Base-by-base conservation (phyloP, 2,113 vertebrate species). In the Prunella himalayana region DNA sequence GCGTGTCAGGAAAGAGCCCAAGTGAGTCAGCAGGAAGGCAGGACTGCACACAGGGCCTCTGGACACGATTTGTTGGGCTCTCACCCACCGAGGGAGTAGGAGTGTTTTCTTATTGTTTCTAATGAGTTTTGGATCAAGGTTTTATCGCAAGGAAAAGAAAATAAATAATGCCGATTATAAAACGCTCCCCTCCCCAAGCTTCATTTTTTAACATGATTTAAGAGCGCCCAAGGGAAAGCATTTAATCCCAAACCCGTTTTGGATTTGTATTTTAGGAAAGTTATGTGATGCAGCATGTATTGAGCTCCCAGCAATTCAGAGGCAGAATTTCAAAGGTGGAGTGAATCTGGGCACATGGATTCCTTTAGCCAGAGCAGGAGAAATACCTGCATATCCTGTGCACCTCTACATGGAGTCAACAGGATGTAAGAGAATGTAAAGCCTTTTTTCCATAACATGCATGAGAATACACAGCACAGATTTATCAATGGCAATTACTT, bases 1-100 rank as follows among this genome's bases (percentile, higher is more conserved):
- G 44, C 87, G 81, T 1, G 2, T 22, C 59, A 82, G 71, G 69
- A 90, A 47, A 57, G 30, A 86, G 59, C 53, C 59, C 41, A 22
- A 71, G 71, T 88, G 95, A 97, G 71, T 91, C 80, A 94, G 80
- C 91, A 91, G 61, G 70, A 60, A 93, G 86, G 85, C 91, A 76
- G 15, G 2, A 17, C 19, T 89, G 51, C 49, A 33, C 28, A 21
- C 3, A 35, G 56, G 11, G 57, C 91, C 78, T 78, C 86, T 80
- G 82, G 79, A 72, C 79, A n/a, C 2, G 17, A 23, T 57, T 59
- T 90, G 68, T 77, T 94, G 82, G 81, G 25, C 35, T 83, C 72
- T 72, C 64, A 90, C 19, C 30, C 79, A 24, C 50, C 0, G 1
- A 61, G 68, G 1, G 35, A 90, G 84, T 39, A 28, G 51, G 79